These are phyloP conservation scores for Remorina albescens DNA, from an alignment of 2,797 vertebrate species.

Conservation along the genomic window DNA sequence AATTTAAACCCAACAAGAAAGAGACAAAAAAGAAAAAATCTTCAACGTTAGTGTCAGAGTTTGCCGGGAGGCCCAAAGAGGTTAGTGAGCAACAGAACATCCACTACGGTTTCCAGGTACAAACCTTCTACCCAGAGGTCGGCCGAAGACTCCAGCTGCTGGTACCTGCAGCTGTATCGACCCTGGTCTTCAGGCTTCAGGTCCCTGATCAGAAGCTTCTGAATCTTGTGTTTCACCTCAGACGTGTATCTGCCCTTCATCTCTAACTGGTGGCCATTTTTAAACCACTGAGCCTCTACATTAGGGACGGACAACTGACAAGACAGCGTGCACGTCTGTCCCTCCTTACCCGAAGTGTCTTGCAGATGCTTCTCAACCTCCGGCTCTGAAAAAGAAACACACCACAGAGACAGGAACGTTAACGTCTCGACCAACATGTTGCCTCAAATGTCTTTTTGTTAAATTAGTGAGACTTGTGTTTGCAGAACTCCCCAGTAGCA, in stretches of 20 bases:
- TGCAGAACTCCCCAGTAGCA: background rate
- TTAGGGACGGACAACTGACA: constrained; percentile 97
- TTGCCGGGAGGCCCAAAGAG: constrained; percentile 77
- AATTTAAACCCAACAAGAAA: constrained; percentile 51
- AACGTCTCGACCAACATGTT: too few relatives aligned
- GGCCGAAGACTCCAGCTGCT: constrained; percentile 91
- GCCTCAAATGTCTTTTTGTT: too few relatives aligned
- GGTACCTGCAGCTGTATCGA: constrained; percentile 91
- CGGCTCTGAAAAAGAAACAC: constrained; percentile 84
- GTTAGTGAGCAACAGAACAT: constrained; percentile 78
- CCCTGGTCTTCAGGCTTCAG: constrained; percentile 94
- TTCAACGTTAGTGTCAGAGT: constrained; percentile 63
- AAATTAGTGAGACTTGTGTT: too few relatives aligned
- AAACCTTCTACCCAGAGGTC: constrained; percentile 96
- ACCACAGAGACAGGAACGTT: background rate
- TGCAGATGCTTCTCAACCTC: constrained; percentile 93
- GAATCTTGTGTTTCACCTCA: constrained; percentile 93
- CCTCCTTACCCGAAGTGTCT: constrained; percentile 95
- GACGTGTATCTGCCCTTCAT: constrained; percentile 89
- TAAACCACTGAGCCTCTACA: constrained; percentile 94
- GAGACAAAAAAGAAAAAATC: constrained; percentile 58
- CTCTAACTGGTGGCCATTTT: constrained; percentile 91
- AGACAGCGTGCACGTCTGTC: constrained; percentile 89
- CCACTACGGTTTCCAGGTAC: constrained; percentile 78
- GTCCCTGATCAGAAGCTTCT: constrained; percentile 93